Conservation (phyloP, 2,113 vertebrate genomes). For the Cavia porcellus region DNA sequence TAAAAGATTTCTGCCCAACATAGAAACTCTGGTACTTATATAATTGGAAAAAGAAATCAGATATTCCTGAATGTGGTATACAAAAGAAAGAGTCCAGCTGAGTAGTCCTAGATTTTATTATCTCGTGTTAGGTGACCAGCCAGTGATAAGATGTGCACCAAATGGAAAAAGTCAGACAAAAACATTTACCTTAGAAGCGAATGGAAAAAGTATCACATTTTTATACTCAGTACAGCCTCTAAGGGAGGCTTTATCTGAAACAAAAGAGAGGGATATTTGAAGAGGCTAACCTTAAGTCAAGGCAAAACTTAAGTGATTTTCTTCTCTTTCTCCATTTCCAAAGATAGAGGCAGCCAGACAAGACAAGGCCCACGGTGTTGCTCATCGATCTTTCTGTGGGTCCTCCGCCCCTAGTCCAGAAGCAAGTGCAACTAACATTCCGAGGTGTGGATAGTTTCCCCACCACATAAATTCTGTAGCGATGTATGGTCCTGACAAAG, state of each 20-base stretch:
- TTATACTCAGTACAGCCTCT: background rate
- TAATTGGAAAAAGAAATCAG: background rate
- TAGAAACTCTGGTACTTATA: background rate
- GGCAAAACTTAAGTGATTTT: slow-evolving; percentile 56
- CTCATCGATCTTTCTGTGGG: fast-evolving
- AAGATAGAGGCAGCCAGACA: slow-evolving; percentile 10
- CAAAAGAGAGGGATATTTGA: background rate
- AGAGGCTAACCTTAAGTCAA: slow-evolving; percentile 32
- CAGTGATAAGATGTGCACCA: background rate
- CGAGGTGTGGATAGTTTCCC: background rate
- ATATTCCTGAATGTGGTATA: slow-evolving; percentile 12
- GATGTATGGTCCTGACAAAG: background rate
- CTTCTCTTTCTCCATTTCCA: slow-evolving; percentile 49
- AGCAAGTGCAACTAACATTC: slow-evolving; percentile 23
- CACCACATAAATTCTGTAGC: fast-evolving
- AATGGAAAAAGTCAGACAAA: slow-evolving; percentile 43
- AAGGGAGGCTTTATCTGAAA: background rate
- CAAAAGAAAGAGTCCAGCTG: background rate
- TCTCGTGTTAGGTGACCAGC: slow-evolving; percentile 13
- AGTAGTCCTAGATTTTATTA: slow-evolving; percentile 25
- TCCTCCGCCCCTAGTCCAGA: background rate
- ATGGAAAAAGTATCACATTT: slow-evolving; percentile 44
- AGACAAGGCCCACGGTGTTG: background rate
- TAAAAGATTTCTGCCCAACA: slow-evolving; percentile 44
- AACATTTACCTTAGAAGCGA: slow-evolving; percentile 21